phyloP scores from a whole-genome alignment of 2,113 vertebrate genomes.

The Cromileptes altivelis region DNA sequence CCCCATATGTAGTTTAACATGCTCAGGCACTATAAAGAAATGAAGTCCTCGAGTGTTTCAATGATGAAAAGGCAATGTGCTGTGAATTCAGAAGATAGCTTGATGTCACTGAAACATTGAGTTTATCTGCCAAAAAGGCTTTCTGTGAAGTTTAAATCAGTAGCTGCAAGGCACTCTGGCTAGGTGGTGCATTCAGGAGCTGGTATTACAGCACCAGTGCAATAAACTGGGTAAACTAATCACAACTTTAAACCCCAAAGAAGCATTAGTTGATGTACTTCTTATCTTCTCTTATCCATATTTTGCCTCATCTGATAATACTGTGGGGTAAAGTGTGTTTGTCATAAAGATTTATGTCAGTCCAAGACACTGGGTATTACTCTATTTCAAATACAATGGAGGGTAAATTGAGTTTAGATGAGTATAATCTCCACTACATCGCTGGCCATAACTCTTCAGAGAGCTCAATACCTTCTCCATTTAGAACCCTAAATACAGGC shows the following conservation, averaged over 20 bases:
- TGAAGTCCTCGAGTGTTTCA: constrained; percentile 39
- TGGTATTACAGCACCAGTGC: not conserved
- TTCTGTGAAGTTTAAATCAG: constrained; percentile 43
- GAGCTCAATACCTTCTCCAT: constrained; percentile 7
- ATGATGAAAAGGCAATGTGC: constrained; percentile 51
- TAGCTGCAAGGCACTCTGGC: constrained; percentile 15
- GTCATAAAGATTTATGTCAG: constrained; percentile 35
- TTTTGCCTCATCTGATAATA: constrained; percentile 27
- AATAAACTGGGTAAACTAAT: not conserved
- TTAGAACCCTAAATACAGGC: not conserved
- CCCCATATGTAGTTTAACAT: constrained; percentile 52
- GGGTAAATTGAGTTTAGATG: constrained; percentile 36
- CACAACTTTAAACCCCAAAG: not conserved
- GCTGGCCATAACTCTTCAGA: constrained; percentile 26
- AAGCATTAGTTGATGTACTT: not conserved
- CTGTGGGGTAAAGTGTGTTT: not conserved
- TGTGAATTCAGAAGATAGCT: constrained; percentile 54
- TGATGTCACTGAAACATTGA: constrained; percentile 34
- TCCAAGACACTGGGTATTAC: constrained; percentile 18
- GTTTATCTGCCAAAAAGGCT: constrained; percentile 46
- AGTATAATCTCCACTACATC: constrained; percentile 39
- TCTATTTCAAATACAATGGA: constrained; percentile 28
- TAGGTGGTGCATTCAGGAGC: constrained; percentile 6
- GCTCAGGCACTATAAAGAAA: constrained; percentile 54
- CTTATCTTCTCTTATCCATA: not conserved